Conservation (phyloP, 2,888 invertebrate genomes). For the Mactromeris polynyma region DNA sequence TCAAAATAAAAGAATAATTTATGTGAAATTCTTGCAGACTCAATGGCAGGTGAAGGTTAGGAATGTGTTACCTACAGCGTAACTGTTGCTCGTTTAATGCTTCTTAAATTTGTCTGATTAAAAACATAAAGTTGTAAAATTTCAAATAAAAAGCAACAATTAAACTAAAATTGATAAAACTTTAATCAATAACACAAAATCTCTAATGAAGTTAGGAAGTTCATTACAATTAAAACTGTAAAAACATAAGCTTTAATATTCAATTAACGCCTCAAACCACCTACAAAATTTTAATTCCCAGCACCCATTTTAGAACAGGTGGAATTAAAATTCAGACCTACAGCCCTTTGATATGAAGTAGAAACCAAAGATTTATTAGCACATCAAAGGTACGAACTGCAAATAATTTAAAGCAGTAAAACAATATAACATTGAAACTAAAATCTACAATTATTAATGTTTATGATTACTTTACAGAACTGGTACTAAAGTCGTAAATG, state of each 20-base stretch:
- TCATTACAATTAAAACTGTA: conserved; percentile 15
- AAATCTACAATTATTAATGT: conserved; percentile 39
- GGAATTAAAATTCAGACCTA: conserved; percentile 22
- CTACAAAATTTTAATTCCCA: not conserved
- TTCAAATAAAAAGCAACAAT: conserved; percentile 17
- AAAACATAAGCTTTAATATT: not conserved
- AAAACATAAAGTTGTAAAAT: not conserved
- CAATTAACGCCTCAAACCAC: not conserved
- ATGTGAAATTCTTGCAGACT: not conserved
- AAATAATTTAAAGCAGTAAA: conserved; percentile 36
- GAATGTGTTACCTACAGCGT: not conserved
- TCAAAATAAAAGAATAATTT: not conserved
- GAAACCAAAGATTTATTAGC: not conserved
- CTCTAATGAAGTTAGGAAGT: not conserved
- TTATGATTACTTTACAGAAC: not conserved
- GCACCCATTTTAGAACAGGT: conserved; percentile 13
- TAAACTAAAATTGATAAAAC: conserved; percentile 22
- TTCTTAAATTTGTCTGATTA: conserved; percentile 7
- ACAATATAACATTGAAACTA: conserved; percentile 50
- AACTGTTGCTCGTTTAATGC: not conserved
- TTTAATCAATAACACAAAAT: not conserved
- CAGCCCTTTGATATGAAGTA: conserved; percentile 14
- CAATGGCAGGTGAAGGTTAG: not conserved
- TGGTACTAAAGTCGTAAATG: conserved; percentile 34
- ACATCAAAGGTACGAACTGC: conserved; percentile 36